These are phyloP conservation scores for Diorhabda sublineata DNA, from an alignment of 1,140 invertebrate species.

Conservation along the genomic window DNA sequence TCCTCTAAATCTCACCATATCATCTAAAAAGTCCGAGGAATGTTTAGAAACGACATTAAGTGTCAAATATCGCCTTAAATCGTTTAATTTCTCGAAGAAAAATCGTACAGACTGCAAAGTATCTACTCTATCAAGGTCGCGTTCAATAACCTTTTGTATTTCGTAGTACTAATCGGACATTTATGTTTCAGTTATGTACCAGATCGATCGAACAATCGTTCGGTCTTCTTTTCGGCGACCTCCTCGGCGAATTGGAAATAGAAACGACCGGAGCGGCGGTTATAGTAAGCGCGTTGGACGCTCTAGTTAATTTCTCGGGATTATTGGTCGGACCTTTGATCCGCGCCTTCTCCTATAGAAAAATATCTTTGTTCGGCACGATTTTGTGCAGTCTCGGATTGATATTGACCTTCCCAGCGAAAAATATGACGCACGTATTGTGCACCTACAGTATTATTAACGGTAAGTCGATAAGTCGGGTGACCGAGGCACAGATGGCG, in stretches of 20 bases:
- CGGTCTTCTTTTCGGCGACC: slow-evolving; percentile 69
- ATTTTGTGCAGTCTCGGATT: slow-evolving; percentile 60
- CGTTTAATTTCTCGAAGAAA: too few relatives aligned
- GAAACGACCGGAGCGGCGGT: slow-evolving; percentile 67
- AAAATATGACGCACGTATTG: slow-evolving; percentile 67
- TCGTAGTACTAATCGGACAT: too few relatives aligned
- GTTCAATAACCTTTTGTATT: too few relatives aligned
- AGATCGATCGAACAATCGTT: slow-evolving; percentile 73
- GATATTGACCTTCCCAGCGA: slow-evolving; percentile 62
- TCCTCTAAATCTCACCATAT: too few relatives aligned
- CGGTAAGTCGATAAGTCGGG: slow-evolving; percentile 51
- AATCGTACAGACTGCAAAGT: too few relatives aligned
- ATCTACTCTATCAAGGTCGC: too few relatives aligned
- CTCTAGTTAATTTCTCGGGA: slow-evolving; percentile 72
- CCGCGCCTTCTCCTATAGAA: slow-evolving; percentile 67
- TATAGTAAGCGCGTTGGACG: slow-evolving; percentile 69
- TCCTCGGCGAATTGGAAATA: slow-evolving; percentile 60
- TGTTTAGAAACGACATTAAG: too few relatives aligned
- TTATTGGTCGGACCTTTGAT: slow-evolving; percentile 69
- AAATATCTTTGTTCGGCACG: slow-evolving; percentile 66
- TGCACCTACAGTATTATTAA: slow-evolving; percentile 71
- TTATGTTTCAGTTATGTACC: slow-evolving; percentile 62
- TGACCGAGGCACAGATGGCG: too few relatives aligned
- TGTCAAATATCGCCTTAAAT: too few relatives aligned
- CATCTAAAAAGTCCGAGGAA: too few relatives aligned